Base-by-base conservation (phyloP, 2,797 vertebrate genomes). In the Odontamblyopus lacepedii region DNA sequence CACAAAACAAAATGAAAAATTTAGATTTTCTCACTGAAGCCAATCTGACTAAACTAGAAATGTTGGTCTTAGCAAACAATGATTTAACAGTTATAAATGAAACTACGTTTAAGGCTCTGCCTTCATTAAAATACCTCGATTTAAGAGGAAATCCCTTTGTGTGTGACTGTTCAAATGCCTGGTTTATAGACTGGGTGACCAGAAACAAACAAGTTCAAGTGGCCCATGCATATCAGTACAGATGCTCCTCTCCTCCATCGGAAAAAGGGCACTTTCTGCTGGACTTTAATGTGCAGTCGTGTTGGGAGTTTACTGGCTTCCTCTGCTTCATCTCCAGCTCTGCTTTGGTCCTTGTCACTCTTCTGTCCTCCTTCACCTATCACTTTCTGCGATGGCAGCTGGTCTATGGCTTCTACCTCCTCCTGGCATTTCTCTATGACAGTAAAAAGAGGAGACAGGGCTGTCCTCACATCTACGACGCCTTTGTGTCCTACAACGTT, bases 361-460 rank as follows among this genome's bases (percentile, higher is more conserved):
- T 65, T 65, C 38, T 65, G 11, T 48, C 12, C 6, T 65, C 63
- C 16, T 65, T 65, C n/a, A 44, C 6, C 23, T 65, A 26, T 44
- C 63, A 65, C 38, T 65, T 65, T 44, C 63, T 65, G 63, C 38
- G 41, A 19, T 65, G 63, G 63, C 38, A 48, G 63, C 23, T 65
- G 63, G 63, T 48, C 63, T 65, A 65, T 16, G 63, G 63, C 63
- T 65, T 16, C 63, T 50, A 65, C 26, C 63, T 65, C 23, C 15
- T 65, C 41, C 44, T 27, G 63, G 63, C 63, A 8, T 65, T 48
- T 65, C 63, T 65, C 63, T 65, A 65, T 18, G 23, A 65, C 63
- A 65, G 13, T 65, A 65, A 50, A 50, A 65, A 65, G 41, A 50
- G 23, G 41, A 65, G 23, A 16, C 41, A 65, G 63, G 63, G 63